phyloP scores from a whole-genome alignment of 2,888 invertebrate genomes.

The Ochropleura leucogaster region DNA sequence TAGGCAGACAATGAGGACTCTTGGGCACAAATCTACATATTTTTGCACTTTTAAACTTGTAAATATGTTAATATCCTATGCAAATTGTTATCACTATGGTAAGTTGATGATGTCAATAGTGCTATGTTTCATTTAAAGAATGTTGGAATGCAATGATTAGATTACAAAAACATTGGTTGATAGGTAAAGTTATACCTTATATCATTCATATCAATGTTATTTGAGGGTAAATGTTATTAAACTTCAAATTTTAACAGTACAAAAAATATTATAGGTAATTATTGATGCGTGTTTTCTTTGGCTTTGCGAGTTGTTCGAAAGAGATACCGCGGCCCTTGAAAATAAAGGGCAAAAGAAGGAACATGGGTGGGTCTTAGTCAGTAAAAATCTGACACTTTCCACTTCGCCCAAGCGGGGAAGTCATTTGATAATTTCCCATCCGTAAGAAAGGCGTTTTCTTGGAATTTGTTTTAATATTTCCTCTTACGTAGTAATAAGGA shows the following conservation, averaged over 20 bases:
- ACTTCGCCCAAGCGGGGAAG: too few species aligned
- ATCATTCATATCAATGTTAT: slow-evolving; percentile 3
- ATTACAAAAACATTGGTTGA: not conserved
- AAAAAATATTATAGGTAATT: too few species aligned
- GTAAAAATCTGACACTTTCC: too few species aligned
- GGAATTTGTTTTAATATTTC: not conserved
- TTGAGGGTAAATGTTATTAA: not conserved
- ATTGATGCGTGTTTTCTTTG: too few species aligned
- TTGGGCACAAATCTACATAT: not conserved
- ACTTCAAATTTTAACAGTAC: not conserved
- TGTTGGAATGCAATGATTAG: slow-evolving; percentile 38
- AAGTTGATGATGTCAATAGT: slow-evolving; percentile 5
- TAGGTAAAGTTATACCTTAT: slow-evolving; percentile 6
- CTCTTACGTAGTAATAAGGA: not conserved
- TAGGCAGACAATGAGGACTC: too few species aligned
- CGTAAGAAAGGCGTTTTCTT: not conserved
- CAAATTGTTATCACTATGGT: slow-evolving; percentile 10
- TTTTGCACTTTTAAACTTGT: slow-evolving; percentile 7
- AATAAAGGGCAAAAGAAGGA: too few species aligned
- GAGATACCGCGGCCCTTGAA: too few species aligned
- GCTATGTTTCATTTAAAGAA: slow-evolving; percentile 16
- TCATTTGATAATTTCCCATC: too few species aligned
- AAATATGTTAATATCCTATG: not conserved
- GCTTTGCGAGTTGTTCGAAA: too few species aligned
- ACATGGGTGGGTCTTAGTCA: too few species aligned